Percentiles rank a stretch among this genome's conserved stretches.
These are phyloP conservation scores for Tenodera sinensis DNA, from an alignment of 2,888 invertebrate species.

Conservation along the genomic window DNA sequence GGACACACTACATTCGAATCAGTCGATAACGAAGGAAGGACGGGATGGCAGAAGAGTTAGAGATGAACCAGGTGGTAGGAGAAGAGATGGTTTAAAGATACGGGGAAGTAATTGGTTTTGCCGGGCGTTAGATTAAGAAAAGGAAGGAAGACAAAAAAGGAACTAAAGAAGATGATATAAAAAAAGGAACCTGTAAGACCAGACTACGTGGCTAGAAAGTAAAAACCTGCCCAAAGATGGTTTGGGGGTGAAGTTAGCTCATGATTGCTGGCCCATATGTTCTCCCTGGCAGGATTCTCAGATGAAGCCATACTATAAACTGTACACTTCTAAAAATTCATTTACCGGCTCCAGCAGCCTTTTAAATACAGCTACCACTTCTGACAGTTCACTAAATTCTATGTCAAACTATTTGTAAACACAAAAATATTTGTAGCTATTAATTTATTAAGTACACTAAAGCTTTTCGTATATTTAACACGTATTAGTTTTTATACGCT, in stretches of 20 bases:
- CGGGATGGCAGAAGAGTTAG: not conserved
- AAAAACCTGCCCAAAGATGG: not conserved
- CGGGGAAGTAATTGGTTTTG: not conserved
- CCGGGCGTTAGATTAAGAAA: constrained; percentile 10
- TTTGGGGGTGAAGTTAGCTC: not conserved
- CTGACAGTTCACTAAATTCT: too few species aligned
- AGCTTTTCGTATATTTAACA: too few species aligned
- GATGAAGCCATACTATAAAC: too few species aligned
- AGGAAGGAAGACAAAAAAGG: not conserved
- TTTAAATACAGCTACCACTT: too few species aligned
- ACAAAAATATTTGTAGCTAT: too few species aligned
- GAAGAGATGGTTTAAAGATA: not conserved
- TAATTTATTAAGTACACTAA: too few species aligned
- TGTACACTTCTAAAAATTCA: too few species aligned
- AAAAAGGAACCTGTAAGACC: not conserved
- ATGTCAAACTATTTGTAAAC: too few species aligned
- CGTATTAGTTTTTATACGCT: too few species aligned
- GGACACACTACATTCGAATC: not conserved
- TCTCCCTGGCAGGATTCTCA: too few species aligned
- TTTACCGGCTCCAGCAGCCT: too few species aligned
- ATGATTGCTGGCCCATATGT: too few species aligned
- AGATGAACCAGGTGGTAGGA: not conserved
- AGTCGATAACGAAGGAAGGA: not conserved
- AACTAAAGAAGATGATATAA: not conserved
- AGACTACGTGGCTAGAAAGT: not conserved